Evolutionary conservation across 30 jellyfish, hydroid and myxozoan genomes (phyloP).

Genomic region (Haliclystus octoradiatus): DNA sequence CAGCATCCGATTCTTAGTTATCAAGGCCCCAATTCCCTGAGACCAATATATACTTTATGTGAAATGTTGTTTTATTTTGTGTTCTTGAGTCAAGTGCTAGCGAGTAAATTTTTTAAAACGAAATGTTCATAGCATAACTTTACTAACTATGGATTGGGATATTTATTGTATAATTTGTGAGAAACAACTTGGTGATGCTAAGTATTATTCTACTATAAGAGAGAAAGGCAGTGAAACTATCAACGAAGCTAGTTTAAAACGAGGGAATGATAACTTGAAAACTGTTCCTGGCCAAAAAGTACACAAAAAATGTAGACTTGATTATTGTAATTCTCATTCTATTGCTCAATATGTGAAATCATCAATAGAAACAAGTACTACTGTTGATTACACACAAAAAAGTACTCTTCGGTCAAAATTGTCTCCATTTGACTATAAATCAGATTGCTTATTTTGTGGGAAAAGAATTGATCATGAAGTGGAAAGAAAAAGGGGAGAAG

Average conservation of each 20-base stretch:
- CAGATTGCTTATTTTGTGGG: conserved; percentile 10
- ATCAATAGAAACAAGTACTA: background rate
- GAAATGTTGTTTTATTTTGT: too few species aligned
- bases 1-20: too few species aligned
- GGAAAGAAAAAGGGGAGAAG: conserved; percentile 25
- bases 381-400: background rate
- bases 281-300: conserved; percentile 19
- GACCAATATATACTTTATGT: too few species aligned
- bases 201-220: background rate
- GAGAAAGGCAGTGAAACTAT: conserved; percentile 15
- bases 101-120: too few species aligned
- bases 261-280: background rate
- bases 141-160: too few species aligned
- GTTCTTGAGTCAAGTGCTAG: too few species aligned
- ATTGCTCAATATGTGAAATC: conserved; percentile 10
- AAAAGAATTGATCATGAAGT: conserved; percentile 2
- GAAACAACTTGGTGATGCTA: conserved; percentile 3
- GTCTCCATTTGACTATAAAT: conserved; percentile 1
- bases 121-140: too few species aligned
- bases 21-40: too few species aligned
- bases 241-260: conserved; percentile 15
- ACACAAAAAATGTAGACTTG: conserved; percentile 9
- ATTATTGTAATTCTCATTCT: conserved; percentile 4
- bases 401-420: background rate
- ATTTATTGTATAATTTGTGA: conserved; percentile 3